These are phyloP conservation scores for Tanaodytes sp. DNA, from an alignment of 2,888 invertebrate species.

Conservation along the genomic window DNA sequence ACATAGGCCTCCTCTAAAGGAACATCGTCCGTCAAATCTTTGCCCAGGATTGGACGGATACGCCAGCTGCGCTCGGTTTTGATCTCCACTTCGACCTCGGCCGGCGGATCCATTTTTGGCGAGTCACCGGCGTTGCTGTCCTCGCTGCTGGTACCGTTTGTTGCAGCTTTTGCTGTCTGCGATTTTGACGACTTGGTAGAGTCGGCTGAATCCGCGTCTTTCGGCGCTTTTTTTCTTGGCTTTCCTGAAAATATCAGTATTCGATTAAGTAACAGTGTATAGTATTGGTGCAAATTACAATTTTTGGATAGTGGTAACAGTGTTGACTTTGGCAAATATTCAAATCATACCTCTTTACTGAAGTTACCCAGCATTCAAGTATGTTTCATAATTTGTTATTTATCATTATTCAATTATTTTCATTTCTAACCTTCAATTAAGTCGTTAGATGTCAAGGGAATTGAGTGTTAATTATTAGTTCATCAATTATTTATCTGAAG, in stretches of 20 bases:
- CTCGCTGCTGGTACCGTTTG: neutral
- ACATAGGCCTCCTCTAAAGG: conserved; percentile 77
- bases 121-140: neutral
- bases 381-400: too few species aligned
- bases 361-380: too few species aligned
- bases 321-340: too few species aligned
- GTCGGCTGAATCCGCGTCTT: conserved; percentile 10
- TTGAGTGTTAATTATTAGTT: too few species aligned
- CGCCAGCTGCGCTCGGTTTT: conserved; percentile 54
- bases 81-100: conserved; percentile 36
- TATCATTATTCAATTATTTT: too few species aligned
- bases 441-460: too few species aligned
- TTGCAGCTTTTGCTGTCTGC: neutral
- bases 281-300: too few species aligned
- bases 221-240: conserved; percentile 18
- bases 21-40: conserved; percentile 74
- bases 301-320: too few species aligned
- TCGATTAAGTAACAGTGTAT: too few species aligned
- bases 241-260: conserved; percentile 45
- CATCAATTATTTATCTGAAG: too few species aligned
- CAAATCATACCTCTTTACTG: too few species aligned
- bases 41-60: conserved; percentile 75
- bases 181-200: neutral
- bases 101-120: conserved; percentile 24
- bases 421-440: too few species aligned